Evolutionary conservation across 2,888 invertebrate genomes (phyloP).

Genomic region (Empis stercorea): DNA sequence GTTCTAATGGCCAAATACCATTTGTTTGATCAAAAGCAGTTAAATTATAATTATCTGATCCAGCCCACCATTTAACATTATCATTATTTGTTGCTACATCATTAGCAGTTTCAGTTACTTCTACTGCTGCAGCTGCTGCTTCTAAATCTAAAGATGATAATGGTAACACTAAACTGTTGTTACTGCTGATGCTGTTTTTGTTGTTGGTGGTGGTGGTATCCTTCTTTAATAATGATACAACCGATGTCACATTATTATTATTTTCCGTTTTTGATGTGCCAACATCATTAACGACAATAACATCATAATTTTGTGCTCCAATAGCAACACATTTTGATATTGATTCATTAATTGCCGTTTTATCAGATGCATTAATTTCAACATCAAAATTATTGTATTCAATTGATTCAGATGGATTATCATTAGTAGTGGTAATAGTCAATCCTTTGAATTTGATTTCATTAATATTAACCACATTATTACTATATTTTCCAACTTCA

Average conservation of each 20-base stretch:
- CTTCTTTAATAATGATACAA: background rate
- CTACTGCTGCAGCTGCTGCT: constrained; percentile 16
- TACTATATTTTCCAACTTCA: background rate
- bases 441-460: constrained; percentile 10
- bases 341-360: background rate
- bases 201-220: constrained; percentile 10
- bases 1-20: constrained; percentile 51
- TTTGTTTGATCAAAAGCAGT: constrained; percentile 37
- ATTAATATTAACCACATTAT: background rate
- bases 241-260: background rate
- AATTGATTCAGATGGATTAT: background rate
- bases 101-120: constrained; percentile 12
- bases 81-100: background rate
- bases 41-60: constrained; percentile 33
- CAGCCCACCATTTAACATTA: constrained; percentile 22
- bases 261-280: constrained; percentile 8
- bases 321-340: no score
- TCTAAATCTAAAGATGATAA: no score
- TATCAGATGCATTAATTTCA: background rate
- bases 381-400: constrained; percentile 1
- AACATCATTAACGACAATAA: background rate
- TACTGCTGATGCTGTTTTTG: constrained; percentile 8
- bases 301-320: background rate
- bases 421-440: constrained; percentile 27
- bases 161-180: background rate